Percentiles rank a stretch among this genome's conserved stretches.
phyloP scores from a whole-genome alignment of 2,888 invertebrate genomes.

The Agrypnus murinus region DNA sequence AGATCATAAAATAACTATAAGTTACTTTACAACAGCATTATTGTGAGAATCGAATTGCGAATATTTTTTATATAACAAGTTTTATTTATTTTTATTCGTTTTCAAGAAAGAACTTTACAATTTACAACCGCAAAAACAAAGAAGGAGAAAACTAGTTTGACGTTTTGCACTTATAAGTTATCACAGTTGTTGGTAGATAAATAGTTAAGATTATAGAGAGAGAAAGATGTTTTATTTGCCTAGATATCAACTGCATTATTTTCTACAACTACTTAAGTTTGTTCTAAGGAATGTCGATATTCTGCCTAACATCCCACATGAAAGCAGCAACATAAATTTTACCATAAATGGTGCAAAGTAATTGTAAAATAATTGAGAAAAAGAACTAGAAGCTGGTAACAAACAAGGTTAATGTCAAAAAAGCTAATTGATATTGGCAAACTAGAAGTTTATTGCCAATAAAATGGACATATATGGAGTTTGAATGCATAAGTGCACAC shows the following conservation, averaged over 20 bases:
- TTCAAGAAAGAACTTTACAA: too few relatives aligned
- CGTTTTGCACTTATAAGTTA: slow-evolving; percentile 2
- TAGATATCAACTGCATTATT: slow-evolving; percentile 6
- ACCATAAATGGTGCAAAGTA: slow-evolving; percentile 43
- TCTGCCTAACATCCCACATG: slow-evolving; percentile 33
- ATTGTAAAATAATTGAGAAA: slow-evolving; percentile 45
- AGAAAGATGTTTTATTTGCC: slow-evolving; percentile 11
- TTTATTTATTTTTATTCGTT: too few relatives aligned
- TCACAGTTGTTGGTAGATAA: not conserved
- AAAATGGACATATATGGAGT: slow-evolving; percentile 40
- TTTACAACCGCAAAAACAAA: too few relatives aligned
- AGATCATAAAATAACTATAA: slow-evolving; percentile 6
- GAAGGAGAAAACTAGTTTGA: not conserved
- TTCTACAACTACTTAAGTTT: slow-evolving; percentile 9
- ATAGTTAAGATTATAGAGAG: not conserved
- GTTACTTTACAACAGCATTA: not conserved
- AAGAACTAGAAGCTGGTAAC: slow-evolving; percentile 27
- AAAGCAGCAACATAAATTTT: slow-evolving; percentile 38
- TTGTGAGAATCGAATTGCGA: slow-evolving; percentile 1
- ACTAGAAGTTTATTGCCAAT: slow-evolving; percentile 44
- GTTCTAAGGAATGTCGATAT: slow-evolving; percentile 30
- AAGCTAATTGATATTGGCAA: slow-evolving; percentile 47
- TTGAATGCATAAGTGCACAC: slow-evolving; percentile 29
- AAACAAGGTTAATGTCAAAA: slow-evolving; percentile 38
- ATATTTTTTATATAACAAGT: not conserved